These are phyloP conservation scores for Astyanax mexicanus DNA, from an alignment of 2,797 vertebrate species.

Conservation along the genomic window DNA sequence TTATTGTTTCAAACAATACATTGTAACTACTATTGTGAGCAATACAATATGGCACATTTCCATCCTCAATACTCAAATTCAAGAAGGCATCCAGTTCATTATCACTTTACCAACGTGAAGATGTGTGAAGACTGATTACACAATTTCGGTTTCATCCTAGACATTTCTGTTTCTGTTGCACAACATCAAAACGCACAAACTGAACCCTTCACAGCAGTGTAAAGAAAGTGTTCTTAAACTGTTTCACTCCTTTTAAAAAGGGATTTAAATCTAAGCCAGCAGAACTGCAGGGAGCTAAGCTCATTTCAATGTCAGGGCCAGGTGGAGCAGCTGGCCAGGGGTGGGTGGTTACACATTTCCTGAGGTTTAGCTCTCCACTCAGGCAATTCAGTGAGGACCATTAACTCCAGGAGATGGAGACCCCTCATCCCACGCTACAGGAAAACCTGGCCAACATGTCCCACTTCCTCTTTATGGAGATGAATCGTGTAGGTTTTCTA, in stretches of 20 bases:
- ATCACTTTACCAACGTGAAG: neutral
- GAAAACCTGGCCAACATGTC: constrained; percentile 52
- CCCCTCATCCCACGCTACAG: constrained; percentile 55
- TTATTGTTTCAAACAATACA: no score
- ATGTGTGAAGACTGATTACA: neutral
- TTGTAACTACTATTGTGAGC: no score
- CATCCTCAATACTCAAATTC: no score
- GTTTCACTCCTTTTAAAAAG: neutral
- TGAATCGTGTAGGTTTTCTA: constrained; percentile 61
- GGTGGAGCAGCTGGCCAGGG: constrained; percentile 63
- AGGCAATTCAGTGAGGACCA: constrained; percentile 57
- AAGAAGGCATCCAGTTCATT: neutral
- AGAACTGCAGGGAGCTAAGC: no score
- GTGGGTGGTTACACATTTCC: constrained; percentile 53
- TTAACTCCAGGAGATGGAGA: constrained; percentile 65
- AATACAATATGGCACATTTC: no score
- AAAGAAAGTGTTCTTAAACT: no score
- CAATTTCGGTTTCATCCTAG: no score
- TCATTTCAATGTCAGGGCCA: constrained; percentile 62
- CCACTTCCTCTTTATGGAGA: constrained; percentile 59
- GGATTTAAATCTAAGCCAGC: no score
- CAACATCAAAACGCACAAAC: no score
- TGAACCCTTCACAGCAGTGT: no score
- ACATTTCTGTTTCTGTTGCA: no score
- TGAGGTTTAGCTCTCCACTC: constrained; percentile 43